These are phyloP conservation scores for Sussaba pulchella DNA, from an alignment of 2,888 invertebrate genomes.

Conservation along the genomic window DNA sequence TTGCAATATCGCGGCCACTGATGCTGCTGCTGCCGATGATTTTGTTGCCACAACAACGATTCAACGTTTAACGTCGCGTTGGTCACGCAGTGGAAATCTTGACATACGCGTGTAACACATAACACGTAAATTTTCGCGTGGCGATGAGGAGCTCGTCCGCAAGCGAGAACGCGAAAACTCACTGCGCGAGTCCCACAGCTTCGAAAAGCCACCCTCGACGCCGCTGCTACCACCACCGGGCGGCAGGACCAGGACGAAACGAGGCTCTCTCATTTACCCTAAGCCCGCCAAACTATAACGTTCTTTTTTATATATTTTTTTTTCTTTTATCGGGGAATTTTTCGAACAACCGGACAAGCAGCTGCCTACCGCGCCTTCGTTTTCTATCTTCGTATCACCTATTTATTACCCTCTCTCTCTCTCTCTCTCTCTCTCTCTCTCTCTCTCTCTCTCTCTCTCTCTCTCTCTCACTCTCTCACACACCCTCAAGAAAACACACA, in stretches of 20 bases:
- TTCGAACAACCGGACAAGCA: constrained; percentile 55
- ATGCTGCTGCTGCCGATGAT: not conserved
- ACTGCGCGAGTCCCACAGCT: constrained; percentile 22
- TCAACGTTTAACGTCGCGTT: constrained; percentile 9
- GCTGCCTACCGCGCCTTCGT: constrained; percentile 82
- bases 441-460: too few species aligned
- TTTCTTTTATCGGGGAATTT: too few species aligned
- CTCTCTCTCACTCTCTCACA: constrained; percentile 70
- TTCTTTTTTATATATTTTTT: too few species aligned
- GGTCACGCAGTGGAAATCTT: not conserved
- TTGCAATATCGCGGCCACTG: not conserved
- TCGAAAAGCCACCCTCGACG: constrained; percentile 11
- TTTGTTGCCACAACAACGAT: not conserved
- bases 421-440: too few species aligned
- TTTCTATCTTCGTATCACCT: constrained; percentile 68
- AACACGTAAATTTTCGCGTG: constrained; percentile 41
- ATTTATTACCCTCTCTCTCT: too few species aligned
- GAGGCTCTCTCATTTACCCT: constrained; percentile 23
- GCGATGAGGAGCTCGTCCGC: constrained; percentile 44
- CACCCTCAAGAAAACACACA: too few species aligned
- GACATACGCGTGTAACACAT: constrained; percentile 13
- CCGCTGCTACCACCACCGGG: constrained; percentile 40
- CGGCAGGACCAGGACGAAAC: constrained; percentile 30
- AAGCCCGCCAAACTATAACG: constrained; percentile 28
- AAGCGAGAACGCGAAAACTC: constrained; percentile 47